Conservation (phyloP, 1,140 invertebrate genomes). For the Drosophila ercepeae region DNA sequence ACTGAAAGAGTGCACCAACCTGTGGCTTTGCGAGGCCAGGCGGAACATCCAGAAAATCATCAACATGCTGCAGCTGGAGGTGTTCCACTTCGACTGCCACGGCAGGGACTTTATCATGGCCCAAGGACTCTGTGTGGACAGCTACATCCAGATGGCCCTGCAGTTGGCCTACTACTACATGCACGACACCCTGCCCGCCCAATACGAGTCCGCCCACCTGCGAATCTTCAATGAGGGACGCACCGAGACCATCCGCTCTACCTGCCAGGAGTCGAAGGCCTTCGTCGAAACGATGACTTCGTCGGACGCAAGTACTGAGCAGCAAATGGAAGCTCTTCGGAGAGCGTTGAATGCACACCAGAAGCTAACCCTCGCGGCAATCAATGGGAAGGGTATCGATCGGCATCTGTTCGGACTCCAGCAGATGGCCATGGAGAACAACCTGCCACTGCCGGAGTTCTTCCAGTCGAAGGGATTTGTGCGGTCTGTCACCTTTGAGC, state of each 20-base stretch:
- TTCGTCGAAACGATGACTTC: constrained; percentile 90
- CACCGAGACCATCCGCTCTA: constrained; percentile 95
- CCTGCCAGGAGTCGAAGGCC: constrained; percentile 89
- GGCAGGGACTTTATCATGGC: constrained; percentile 92
- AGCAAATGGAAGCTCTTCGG: constrained; percentile 84
- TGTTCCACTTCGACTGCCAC: constrained; percentile 89
- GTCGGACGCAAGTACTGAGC: constrained; percentile 73
- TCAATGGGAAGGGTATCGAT: constrained; percentile 92
- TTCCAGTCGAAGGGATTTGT: constrained; percentile 89
- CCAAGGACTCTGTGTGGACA: constrained; percentile 93
- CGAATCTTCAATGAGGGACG: constrained; percentile 91
- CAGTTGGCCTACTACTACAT: constrained; percentile 93
- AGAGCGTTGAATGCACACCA: constrained; percentile 92
- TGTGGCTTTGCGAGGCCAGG: constrained; percentile 45
- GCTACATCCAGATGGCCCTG: constrained; percentile 96
- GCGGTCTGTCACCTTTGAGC: constrained; percentile 89
- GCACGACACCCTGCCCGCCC: constrained; percentile 90
- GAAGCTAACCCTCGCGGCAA: constrained; percentile 90
- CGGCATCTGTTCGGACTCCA: constrained; percentile 94
- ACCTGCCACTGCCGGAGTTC: constrained; percentile 89
- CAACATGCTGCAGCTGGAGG: constrained; percentile 88
- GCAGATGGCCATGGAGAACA: constrained; percentile 90
- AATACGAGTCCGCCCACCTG: constrained; percentile 94
- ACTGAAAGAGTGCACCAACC: not conserved
- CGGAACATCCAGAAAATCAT: constrained; percentile 83